Evolutionary conservation across 2,113 vertebrate species (phyloP).

Genomic region (Nesoenas mayeri): DNA sequence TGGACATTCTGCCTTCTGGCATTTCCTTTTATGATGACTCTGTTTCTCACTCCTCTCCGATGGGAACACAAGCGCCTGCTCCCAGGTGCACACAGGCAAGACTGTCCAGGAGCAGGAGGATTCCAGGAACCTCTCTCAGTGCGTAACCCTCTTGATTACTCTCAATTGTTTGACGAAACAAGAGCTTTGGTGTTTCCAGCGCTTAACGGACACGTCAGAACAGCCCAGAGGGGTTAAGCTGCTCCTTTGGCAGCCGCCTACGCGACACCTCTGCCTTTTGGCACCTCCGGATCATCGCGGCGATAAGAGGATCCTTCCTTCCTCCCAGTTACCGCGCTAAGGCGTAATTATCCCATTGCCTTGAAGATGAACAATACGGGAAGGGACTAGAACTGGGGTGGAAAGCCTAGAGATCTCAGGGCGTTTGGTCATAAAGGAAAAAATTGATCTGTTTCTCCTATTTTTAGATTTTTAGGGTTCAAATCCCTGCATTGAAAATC

Average conservation of each 20-base stretch:
- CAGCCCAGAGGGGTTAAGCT: background rate
- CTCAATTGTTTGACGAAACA: background rate
- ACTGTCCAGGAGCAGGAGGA: background rate
- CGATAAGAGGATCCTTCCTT: background rate
- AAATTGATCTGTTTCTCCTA: background rate
- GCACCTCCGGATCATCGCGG: background rate
- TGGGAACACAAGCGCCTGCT: background rate
- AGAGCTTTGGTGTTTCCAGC: background rate
- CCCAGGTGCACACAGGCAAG: background rate
- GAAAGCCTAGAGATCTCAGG: background rate
- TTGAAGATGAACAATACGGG: background rate
- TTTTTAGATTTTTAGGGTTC: background rate
- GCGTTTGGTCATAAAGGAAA: background rate
- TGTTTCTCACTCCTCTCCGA: background rate
- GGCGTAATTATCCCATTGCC: background rate
- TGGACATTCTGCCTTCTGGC: background rate
- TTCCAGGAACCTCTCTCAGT: background rate
- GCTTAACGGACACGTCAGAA: background rate
- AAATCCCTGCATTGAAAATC: background rate
- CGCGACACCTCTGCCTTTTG: background rate
- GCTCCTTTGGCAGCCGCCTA: background rate
- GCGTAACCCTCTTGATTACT: background rate
- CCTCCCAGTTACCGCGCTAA: background rate
- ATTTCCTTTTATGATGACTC: background rate
- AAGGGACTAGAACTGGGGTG: background rate